Conservation (phyloP, 2,797 vertebrate species). For the Zenarchopterus dispar region DNA sequence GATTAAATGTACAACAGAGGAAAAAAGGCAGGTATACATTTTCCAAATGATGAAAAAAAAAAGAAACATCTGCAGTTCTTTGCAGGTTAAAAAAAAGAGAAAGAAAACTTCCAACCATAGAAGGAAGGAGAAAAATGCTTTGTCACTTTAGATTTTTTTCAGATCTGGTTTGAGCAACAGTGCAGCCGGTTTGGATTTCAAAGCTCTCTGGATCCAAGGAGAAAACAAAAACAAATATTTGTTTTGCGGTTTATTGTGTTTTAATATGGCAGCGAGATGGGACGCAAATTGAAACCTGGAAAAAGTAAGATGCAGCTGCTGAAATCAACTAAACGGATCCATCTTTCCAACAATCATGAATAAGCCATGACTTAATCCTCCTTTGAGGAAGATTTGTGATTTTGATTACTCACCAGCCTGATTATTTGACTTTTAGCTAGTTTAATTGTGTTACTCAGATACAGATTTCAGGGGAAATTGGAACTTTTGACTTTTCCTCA, state of each 20-base stretch:
- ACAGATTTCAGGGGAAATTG: constrained; percentile 40
- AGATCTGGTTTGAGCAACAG: constrained; percentile 61
- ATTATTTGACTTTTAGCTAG: constrained; percentile 65
- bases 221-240: constrained; percentile 82
- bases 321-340: constrained; percentile 58
- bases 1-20: constrained; percentile 75
- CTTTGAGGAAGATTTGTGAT: constrained; percentile 67
- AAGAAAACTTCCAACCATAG: constrained; percentile 21
- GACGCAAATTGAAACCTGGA: constrained; percentile 66
- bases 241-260: constrained; percentile 76
- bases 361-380: constrained; percentile 58
- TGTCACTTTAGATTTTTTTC: constrained; percentile 82
- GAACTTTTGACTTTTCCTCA: constrained; percentile 27
- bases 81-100: constrained; percentile 63
- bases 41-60: constrained; percentile 80
- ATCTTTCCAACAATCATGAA: constrained; percentile 45
- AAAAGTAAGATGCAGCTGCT: constrained; percentile 53
- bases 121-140: constrained; percentile 69
- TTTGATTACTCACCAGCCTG: constrained; percentile 62
- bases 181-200: constrained; percentile 75
- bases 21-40: constrained; percentile 73
- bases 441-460: constrained; percentile 56
- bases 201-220: constrained; percentile 61
- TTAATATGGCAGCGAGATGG: constrained; percentile 70
- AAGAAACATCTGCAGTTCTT: constrained; percentile 77